Conservation (phyloP, 2,113 vertebrate genomes). For the Lanius ludovicianus region DNA sequence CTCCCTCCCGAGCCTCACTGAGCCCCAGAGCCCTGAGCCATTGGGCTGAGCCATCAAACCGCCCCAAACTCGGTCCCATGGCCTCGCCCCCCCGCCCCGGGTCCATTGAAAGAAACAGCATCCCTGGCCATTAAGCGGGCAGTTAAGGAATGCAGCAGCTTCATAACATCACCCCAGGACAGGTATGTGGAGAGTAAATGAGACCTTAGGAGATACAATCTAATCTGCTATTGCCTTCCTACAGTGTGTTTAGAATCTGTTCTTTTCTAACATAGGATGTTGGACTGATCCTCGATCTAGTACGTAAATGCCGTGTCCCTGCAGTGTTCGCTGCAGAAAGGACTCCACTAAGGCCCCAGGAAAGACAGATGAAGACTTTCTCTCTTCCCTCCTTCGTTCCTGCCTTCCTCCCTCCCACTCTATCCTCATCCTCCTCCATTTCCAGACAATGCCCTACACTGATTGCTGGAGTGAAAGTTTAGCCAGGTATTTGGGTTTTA, state of each 20-base stretch:
- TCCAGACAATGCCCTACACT: not conserved
- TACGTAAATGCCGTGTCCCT: not conserved
- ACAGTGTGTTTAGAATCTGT: not conserved
- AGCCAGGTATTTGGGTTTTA: not conserved
- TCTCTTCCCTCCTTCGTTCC: not conserved
- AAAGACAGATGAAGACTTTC: not conserved
- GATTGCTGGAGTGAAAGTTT: not conserved
- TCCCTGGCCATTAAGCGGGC: too few relatives aligned
- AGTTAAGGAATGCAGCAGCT: too few relatives aligned
- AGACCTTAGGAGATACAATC: not conserved
- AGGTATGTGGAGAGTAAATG: not conserved
- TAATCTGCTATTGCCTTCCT: not conserved
- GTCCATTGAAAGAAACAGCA: too few relatives aligned
- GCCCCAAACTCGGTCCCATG: too few relatives aligned
- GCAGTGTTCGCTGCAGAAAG: not conserved
- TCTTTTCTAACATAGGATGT: not conserved
- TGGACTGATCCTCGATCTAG: not conserved
- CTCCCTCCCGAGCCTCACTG: too few relatives aligned
- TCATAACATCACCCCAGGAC: not conserved
- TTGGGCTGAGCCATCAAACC: too few relatives aligned
- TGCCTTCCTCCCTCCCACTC: not conserved
- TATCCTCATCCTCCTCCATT: not conserved
- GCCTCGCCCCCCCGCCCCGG: too few relatives aligned
- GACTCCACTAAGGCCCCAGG: not conserved
- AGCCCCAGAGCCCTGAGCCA: too few relatives aligned